Evolutionary conservation across 1,140 invertebrate species (phyloP).

Genomic region (Anastrepha ludens): DNA sequence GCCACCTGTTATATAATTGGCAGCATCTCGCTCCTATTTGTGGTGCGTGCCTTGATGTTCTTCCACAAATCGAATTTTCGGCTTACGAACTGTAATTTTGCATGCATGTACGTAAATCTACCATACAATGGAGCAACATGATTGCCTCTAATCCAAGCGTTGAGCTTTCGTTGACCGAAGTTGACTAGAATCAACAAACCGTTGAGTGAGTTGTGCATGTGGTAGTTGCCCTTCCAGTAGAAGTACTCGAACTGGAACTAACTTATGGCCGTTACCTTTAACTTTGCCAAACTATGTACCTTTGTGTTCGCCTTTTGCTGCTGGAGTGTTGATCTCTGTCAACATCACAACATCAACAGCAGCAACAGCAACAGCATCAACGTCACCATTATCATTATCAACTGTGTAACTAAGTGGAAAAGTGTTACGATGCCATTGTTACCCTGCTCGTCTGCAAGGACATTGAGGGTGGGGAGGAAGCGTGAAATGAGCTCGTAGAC

Average conservation of each 20-base stretch:
- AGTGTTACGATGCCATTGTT: constrained; percentile 11
- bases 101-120: too few relatives aligned
- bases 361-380: not conserved
- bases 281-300: not conserved
- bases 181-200: too few relatives aligned
- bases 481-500: not conserved
- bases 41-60: too few relatives aligned
- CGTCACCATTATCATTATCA: not conserved
- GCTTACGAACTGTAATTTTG: too few relatives aligned
- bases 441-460: not conserved
- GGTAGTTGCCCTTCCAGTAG: not conserved
- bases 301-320: not conserved
- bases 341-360: too few relatives aligned
- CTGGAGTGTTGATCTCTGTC: not conserved
- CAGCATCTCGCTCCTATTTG: too few relatives aligned
- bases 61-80: too few relatives aligned
- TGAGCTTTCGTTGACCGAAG: too few relatives aligned
- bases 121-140: too few relatives aligned
- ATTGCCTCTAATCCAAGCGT: too few relatives aligned
- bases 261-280: not conserved
- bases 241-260: not conserved
- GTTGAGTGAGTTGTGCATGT: not conserved
- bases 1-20: too few relatives aligned
- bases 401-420: constrained; percentile 24
- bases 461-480: not conserved